Evolutionary conservation across 2,113 vertebrate genomes (phyloP).

Genomic region (Orcinus orca): DNA sequence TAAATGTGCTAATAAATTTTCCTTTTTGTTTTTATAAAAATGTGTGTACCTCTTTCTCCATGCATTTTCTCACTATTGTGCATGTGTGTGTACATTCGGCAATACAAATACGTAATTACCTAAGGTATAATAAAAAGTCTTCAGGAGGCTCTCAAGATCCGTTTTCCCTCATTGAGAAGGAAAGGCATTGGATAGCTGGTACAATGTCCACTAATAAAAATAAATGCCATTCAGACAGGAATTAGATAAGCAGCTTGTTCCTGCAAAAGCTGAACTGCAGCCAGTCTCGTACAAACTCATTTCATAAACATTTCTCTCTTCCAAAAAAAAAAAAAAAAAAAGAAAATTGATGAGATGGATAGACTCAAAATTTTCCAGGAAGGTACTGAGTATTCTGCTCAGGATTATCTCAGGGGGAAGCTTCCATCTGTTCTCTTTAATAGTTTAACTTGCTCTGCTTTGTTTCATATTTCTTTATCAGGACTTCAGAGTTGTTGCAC

Average conservation of each 20-base stretch:
- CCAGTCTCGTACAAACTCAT: slow-evolving; percentile 44
- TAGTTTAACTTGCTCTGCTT: background rate
- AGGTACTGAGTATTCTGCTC: slow-evolving; percentile 2
- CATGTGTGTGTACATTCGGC: background rate
- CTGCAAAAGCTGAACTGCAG: background rate
- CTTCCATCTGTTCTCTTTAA: background rate
- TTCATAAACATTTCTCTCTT: slow-evolving; percentile 56
- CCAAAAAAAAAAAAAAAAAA: background rate
- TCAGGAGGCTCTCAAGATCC: background rate
- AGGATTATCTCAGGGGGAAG: background rate
- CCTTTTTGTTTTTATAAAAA: slow-evolving; percentile 2
- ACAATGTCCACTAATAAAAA: slow-evolving; percentile 51
- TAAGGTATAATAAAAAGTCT: slow-evolving; percentile 27
- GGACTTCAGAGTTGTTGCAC: slow-evolving; percentile 24
- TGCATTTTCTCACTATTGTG: background rate
- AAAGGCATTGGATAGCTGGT: background rate
- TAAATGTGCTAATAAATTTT: background rate
- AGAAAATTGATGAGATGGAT: slow-evolving; percentile 32
- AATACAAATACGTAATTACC: background rate
- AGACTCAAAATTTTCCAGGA: slow-evolving; percentile 58
- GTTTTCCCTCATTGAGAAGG: background rate
- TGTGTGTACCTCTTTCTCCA: background rate
- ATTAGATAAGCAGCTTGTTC: slow-evolving; percentile 66
- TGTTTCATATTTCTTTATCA: background rate
- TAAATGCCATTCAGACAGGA: slow-evolving; percentile 58